A percentile compares a stretch with the other conserved stretches of the same genome.
These are phyloP conservation scores for Synanthedon formicaeformis DNA, from an alignment of 2,888 invertebrate genomes.

Conservation along the genomic window DNA sequence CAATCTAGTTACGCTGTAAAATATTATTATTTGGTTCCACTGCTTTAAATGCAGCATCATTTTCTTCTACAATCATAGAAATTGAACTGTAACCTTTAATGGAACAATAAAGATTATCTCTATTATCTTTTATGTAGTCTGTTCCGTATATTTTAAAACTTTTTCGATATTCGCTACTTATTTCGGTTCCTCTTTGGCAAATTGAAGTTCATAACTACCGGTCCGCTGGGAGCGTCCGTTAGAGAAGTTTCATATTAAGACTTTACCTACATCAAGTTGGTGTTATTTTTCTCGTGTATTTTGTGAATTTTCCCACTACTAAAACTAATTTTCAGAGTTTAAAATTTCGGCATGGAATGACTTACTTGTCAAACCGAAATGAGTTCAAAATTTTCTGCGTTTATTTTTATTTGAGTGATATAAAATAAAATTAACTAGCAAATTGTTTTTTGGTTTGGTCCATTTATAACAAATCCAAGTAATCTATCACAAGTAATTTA, in stretches of 20 bases:
- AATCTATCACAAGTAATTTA: too few relatives aligned
- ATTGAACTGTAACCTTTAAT: slow-evolving; percentile 8
- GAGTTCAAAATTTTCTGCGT: slow-evolving; percentile 17
- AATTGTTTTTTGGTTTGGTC: too few relatives aligned
- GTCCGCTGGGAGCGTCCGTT: neutral
- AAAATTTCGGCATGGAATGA: slow-evolving; percentile 36
- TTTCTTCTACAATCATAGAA: slow-evolving; percentile 10
- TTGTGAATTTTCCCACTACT: slow-evolving; percentile 12
- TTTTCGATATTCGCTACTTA: neutral
- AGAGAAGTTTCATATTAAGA: slow-evolving; percentile 19
- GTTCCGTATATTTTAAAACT: neutral
- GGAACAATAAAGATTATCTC: neutral
- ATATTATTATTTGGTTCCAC: slow-evolving; percentile 13
- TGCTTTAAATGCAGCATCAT: slow-evolving; percentile 7
- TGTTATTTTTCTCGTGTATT: slow-evolving; percentile 11
- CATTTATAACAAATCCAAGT: too few relatives aligned
- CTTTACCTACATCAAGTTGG: slow-evolving; percentile 12
- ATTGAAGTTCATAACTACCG: neutral
- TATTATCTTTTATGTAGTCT: neutral
- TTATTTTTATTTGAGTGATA: neutral
- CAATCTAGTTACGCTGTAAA: slow-evolving; percentile 12
- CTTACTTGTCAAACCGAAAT: slow-evolving; percentile 17
- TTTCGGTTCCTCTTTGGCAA: neutral
- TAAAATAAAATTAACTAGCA: too few relatives aligned
- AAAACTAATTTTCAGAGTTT: slow-evolving; percentile 27